Conservation (phyloP, 2,797 vertebrate species). For the Denticeps clupeoides region DNA sequence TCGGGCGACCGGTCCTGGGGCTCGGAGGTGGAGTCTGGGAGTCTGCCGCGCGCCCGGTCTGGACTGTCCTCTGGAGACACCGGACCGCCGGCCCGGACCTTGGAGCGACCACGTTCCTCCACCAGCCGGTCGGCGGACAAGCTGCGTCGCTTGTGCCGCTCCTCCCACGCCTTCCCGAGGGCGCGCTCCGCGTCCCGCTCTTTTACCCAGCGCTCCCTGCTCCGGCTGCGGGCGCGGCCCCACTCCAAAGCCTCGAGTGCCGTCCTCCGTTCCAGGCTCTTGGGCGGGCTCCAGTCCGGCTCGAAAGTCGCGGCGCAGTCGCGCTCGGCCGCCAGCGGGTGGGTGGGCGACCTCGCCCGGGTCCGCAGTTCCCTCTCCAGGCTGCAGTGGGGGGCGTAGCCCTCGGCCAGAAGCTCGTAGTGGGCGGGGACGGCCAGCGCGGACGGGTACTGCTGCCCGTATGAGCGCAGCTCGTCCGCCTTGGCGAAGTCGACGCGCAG, state of each 20-base stretch:
- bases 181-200: slow-evolving; percentile 61
- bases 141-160: slow-evolving; percentile 65
- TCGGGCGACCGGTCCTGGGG: slow-evolving; percentile 68
- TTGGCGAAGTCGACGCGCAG: slow-evolving; percentile 94
- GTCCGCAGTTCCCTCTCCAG: slow-evolving; percentile 78
- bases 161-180: slow-evolving; percentile 61
- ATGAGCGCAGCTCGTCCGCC: slow-evolving; percentile 78
- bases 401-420: slow-evolving; percentile 75
- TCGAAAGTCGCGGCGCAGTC: slow-evolving; percentile 60
- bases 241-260: slow-evolving; percentile 72
- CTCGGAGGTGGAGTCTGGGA: slow-evolving; percentile 67
- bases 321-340: slow-evolving; percentile 68
- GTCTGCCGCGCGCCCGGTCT: slow-evolving; percentile 71
- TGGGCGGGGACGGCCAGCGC: slow-evolving; percentile 59
- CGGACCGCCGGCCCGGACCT: slow-evolving; percentile 46
- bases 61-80: slow-evolving; percentile 74
- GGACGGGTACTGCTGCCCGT: slow-evolving; percentile 77
- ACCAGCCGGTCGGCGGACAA: slow-evolving; percentile 60
- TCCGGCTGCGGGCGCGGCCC: slow-evolving; percentile 68
- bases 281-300: slow-evolving; percentile 76
- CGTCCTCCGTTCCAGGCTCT: slow-evolving; percentile 67
- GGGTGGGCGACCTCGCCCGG: slow-evolving; percentile 72
- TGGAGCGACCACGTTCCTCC: slow-evolving; percentile 68
- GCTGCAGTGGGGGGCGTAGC: slow-evolving; percentile 73
- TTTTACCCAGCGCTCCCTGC: slow-evolving; percentile 78